phyloP scores from a whole-genome alignment of 2,113 vertebrate species.

The Galemys pyrenaicus region DNA sequence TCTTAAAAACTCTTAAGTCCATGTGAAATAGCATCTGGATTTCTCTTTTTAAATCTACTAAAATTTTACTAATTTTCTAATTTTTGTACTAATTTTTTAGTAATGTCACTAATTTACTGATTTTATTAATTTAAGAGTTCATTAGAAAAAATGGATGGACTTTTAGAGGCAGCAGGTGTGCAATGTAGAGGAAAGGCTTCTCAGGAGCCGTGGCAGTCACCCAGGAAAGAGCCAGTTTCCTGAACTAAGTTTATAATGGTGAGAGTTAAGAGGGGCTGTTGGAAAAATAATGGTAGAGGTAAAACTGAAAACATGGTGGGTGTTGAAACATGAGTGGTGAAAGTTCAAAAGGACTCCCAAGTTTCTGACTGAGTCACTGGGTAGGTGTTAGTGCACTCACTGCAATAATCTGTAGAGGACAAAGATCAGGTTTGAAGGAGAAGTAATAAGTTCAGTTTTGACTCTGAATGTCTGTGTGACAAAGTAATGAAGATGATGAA shows the following conservation, averaged over 20 bases:
- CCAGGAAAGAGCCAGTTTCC: neutral
- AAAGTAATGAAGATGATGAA: neutral
- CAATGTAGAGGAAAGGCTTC: neutral
- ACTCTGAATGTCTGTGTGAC: neutral
- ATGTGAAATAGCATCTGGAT: neutral
- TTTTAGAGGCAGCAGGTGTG: neutral
- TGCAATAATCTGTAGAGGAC: neutral
- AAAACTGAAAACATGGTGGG: neutral
- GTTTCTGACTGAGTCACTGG: neutral
- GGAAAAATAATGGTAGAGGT: neutral
- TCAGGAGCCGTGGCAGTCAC: neutral
- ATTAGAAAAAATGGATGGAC: neutral
- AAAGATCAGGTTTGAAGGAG: neutral
- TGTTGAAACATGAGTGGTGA: neutral
- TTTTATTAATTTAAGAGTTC: too few relatives aligned
- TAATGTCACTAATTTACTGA: too few relatives aligned
- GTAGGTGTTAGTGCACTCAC: neutral
- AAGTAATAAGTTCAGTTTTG: neutral
- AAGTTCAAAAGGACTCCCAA: neutral
- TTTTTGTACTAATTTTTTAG: too few relatives aligned
- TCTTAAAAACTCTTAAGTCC: neutral
- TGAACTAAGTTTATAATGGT: neutral
- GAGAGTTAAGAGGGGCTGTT: neutral
- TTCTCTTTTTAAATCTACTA: conserved; percentile 27
- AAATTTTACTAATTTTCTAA: neutral